phyloP scores from a whole-genome alignment of 2,113 vertebrate genomes.

The Clarias gariepinus region DNA sequence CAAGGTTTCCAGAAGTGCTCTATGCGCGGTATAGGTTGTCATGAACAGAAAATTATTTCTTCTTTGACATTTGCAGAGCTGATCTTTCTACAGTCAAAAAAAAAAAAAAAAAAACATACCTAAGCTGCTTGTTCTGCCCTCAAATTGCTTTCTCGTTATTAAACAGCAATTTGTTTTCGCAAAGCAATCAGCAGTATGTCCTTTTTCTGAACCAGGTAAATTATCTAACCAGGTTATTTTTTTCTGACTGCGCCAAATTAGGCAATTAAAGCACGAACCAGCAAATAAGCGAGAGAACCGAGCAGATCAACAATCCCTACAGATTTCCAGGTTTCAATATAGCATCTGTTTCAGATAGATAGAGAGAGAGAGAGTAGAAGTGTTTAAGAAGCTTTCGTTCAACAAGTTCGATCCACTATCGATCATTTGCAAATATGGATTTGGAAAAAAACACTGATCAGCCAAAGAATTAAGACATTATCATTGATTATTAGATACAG shows the following conservation, averaged over 20 bases:
- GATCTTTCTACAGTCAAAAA: not conserved
- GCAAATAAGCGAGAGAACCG: not conserved
- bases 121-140: not conserved
- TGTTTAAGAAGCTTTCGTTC: not conserved
- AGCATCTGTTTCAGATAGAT: not conserved
- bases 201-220: not conserved
- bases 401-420: too few species aligned
- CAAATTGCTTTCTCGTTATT: not conserved
- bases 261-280: not conserved
- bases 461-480: too few species aligned
- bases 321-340: not conserved
- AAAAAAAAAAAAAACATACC: too few species aligned
- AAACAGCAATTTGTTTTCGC: not conserved
- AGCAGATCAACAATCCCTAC: not conserved
- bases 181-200: not conserved
- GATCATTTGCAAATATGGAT: too few species aligned
- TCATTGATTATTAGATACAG: too few species aligned
- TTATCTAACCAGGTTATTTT: not conserved
- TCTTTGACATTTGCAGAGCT: not conserved
- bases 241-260: not conserved
- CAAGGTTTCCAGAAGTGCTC: not conserved
- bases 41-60: conserved; percentile 10
- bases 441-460: too few species aligned
- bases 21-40: not conserved
- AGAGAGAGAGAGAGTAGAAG: not conserved